A percentile compares a stretch with the other conserved stretches of the same genome.
Conservation (phyloP, 2,888 invertebrate genomes). For the Athalia circularis region DNA sequence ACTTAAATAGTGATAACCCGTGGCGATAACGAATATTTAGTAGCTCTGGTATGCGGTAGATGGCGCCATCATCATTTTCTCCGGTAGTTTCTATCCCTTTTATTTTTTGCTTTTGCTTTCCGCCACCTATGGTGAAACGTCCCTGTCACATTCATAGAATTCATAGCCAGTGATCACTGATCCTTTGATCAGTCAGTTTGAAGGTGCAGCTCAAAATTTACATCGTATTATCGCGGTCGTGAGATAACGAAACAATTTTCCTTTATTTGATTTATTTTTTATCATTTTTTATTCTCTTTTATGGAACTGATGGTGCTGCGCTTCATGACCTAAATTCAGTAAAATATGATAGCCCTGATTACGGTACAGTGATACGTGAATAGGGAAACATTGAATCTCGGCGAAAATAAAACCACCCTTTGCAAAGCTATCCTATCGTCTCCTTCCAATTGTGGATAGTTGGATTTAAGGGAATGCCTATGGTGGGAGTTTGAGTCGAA, state of each 20-base stretch:
- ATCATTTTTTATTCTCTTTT: too few relatives aligned
- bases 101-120: background rate
- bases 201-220: too few relatives aligned
- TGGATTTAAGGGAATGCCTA: conserved; percentile 5
- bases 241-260: too few relatives aligned
- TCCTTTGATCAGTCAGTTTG: too few relatives aligned
- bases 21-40: background rate
- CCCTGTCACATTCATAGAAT: background rate
- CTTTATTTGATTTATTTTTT: too few relatives aligned
- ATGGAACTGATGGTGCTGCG: too few relatives aligned
- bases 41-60: background rate
- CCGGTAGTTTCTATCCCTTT: background rate
- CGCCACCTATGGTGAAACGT: conserved; percentile 13
- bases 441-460: background rate
- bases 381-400: too few relatives aligned
- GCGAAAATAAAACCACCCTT: background rate
- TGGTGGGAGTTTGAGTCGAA: conserved; percentile 10
- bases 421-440: conserved; percentile 6
- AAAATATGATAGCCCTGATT: too few relatives aligned
- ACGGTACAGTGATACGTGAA: too few relatives aligned
- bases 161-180: background rate
- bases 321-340: too few relatives aligned
- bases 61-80: background rate
- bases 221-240: too few relatives aligned
- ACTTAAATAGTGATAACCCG: background rate